phyloP scores from a whole-genome alignment of 1,140 invertebrate genomes.

The Plodia interpunctella region DNA sequence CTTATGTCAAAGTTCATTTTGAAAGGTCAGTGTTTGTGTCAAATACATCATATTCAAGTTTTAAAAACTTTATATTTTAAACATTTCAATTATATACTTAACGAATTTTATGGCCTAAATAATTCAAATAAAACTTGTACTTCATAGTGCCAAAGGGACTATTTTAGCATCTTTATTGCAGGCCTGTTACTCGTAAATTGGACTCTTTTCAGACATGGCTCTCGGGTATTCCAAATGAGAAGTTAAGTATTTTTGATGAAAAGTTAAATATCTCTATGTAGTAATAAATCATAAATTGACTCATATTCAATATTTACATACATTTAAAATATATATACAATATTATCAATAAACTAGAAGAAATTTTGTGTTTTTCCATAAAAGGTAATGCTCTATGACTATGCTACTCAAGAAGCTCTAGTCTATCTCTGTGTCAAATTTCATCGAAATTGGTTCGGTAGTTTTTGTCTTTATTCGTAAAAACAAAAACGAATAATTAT shows the following conservation, averaged over 20 bases:
- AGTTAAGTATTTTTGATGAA: background rate
- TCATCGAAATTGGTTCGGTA: too few species aligned
- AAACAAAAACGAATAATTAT: too few species aligned
- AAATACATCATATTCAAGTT: background rate
- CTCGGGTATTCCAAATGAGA: background rate
- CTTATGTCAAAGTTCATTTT: background rate
- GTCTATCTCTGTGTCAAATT: too few species aligned
- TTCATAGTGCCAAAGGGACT: background rate
- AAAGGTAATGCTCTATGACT: too few species aligned
- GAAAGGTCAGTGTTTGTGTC: background rate
- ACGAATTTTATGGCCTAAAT: background rate
- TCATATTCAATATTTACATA: too few species aligned
- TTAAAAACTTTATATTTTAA: background rate
- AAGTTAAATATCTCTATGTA: too few species aligned
- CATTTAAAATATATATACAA: too few species aligned
- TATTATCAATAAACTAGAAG: too few species aligned
- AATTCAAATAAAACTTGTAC: constrained; percentile 2
- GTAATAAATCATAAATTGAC: too few species aligned
- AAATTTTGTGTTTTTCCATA: too few species aligned
- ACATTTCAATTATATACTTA: background rate
- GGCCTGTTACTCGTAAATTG: constrained; percentile 1
- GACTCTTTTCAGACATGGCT: background rate
- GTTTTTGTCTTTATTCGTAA: too few species aligned
- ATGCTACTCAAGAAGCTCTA: too few species aligned
- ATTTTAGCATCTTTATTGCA: background rate